These are phyloP conservation scores for Sphaeramia orbicularis DNA, from an alignment of 2,797 vertebrate genomes.

Conservation along the genomic window DNA sequence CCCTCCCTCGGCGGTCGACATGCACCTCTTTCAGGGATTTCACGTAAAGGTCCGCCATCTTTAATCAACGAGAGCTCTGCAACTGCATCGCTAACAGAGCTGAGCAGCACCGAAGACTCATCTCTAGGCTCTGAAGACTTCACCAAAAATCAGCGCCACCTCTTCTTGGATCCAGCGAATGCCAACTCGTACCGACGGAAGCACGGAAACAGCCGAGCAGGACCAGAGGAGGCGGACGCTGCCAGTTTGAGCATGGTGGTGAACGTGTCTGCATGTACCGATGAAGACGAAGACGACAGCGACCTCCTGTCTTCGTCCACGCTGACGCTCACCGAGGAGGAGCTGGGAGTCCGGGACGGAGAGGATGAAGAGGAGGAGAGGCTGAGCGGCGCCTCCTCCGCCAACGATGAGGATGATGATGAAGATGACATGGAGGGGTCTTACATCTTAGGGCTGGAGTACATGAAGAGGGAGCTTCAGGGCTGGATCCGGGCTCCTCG, in stretches of 20 bases:
- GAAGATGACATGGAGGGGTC: slow-evolving; percentile 92
- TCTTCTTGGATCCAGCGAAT: slow-evolving; percentile 86
- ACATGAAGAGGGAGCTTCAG: slow-evolving; percentile 94
- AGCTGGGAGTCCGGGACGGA: slow-evolving; percentile 90
- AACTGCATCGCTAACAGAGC: slow-evolving; percentile 92
- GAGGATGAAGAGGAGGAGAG: slow-evolving; percentile 88
- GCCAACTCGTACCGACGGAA: slow-evolving; percentile 80
- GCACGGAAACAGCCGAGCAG: slow-evolving; percentile 51
- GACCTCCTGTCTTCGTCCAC: slow-evolving; percentile 98
- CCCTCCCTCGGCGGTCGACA: slow-evolving; percentile 72
- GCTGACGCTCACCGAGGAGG: slow-evolving; percentile 97
- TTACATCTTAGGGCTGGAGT: slow-evolving; percentile 91
- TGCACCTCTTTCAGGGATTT: slow-evolving; percentile 27
- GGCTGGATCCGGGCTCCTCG: slow-evolving; percentile 90
- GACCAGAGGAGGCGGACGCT: slow-evolving; percentile 89
- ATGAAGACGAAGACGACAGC: slow-evolving; percentile 95
- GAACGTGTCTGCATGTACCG: slow-evolving; percentile 96
- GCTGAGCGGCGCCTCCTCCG: slow-evolving; percentile 57
- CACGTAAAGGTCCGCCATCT: slow-evolving; percentile 80
- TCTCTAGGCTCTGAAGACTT: slow-evolving; percentile 94
- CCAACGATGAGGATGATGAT: slow-evolving; percentile 85
- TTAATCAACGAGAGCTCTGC: slow-evolving; percentile 91
- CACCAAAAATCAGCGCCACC: slow-evolving; percentile 82
- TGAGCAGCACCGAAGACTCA: slow-evolving; percentile 94
- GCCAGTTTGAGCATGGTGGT: slow-evolving; percentile 97